Evolutionary conservation across 1,140 invertebrate species (phyloP), one percentile per base, ranked within the genome.

Genomic region (Drosophila tropicalis): DNA sequence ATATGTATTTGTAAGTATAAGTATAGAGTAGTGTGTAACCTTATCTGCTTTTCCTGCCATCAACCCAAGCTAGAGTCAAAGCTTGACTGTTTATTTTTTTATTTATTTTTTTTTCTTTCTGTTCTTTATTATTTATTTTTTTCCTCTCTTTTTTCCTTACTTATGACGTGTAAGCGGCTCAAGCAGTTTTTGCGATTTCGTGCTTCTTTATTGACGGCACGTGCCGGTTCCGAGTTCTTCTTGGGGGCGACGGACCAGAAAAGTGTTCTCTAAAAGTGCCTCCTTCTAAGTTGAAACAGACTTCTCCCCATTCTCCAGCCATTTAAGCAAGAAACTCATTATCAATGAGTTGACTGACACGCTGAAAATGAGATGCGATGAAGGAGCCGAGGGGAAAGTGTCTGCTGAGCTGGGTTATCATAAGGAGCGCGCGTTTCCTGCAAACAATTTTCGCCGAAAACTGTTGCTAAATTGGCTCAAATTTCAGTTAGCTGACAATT

Each of bases 131-230:
- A 12, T 60, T 22, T 58, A 66, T 36, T 12, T 22, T 51, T 71
- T 75, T 57, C n/a, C 56, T 62, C 29, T 60, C 12, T 19, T 22
- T 40, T 60, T 22, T 41, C 40, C 19, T 62, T 62, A 77, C 75
- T 77, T 77, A 77, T 77, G 74, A 77, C 75, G 75, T 77, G 74
- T 77, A 77, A 77, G 75, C 75, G 74, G 75, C 75, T 77, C 74
- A 65, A 77, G 71, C 74, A 70, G 75, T 77, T 77, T 77, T 71
- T 77, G 75, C 75, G 75, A 77, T 77, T 77, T 77, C 44, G 60
- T 36, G 56, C 60, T 70, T 61, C 73, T 76, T 77, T 77, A 77
- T 77, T 77, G 75, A 57, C 74, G 75, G 75, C 74, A 77, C 75
- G 75, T 77, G 75, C 75, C 75, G 54, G 74, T 57, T 15, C 17